Conservation (phyloP, 2,113 vertebrate genomes). For the Sceloporus tristichus region DNA sequence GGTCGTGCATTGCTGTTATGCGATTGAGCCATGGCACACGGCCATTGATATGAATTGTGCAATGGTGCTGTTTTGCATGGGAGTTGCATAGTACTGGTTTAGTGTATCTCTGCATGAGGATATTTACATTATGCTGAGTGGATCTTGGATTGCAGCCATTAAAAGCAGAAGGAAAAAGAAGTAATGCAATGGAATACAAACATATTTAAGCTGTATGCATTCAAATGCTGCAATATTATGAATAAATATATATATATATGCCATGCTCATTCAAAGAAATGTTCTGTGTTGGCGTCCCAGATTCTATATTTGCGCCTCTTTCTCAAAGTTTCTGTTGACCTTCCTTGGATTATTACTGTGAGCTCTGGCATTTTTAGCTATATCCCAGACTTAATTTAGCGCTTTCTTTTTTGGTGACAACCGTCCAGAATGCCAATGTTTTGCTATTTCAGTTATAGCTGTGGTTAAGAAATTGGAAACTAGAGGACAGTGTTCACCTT, state of each 20-base stretch:
- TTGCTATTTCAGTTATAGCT: neutral
- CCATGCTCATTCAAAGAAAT: no score
- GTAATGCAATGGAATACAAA: no score
- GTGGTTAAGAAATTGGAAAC: neutral
- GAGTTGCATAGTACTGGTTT: no score
- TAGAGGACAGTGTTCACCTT: neutral
- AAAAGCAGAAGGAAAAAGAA: neutral
- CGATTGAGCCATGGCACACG: no score
- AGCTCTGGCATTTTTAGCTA: neutral
- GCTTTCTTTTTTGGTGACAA: neutral
- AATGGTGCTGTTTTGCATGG: no score
- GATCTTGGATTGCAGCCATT: neutral
- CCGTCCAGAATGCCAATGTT: neutral
- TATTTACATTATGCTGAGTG: no score
- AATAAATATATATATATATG: no score
- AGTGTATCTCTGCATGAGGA: no score
- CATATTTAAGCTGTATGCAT: no score
- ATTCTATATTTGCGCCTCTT: neutral
- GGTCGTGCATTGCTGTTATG: no score
- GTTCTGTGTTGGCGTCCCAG: neutral
- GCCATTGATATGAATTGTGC: no score
- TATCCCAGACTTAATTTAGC: neutral
- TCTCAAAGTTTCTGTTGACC: neutral
- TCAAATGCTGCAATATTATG: no score
- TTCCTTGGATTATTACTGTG: neutral